A percentile compares a stretch with the other conserved stretches of the same genome.
These are phyloP conservation scores for Drosophila gaucha DNA, from an alignment of 2,888 invertebrate species.

Conservation along the genomic window DNA sequence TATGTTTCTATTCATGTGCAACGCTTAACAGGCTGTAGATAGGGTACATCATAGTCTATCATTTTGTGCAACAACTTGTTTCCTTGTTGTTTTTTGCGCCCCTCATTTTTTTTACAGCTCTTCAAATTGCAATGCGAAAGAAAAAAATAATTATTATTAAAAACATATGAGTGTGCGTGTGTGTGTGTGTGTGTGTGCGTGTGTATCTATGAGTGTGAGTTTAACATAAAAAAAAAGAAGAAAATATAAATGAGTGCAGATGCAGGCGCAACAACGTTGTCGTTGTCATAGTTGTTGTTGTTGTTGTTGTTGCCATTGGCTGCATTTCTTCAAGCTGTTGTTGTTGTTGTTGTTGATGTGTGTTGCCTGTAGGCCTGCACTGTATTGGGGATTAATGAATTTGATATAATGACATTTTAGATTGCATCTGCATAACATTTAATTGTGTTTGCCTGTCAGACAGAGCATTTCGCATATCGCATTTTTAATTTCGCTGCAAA, in stretches of 20 bases:
- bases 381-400: slow-evolving; percentile 81
- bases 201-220: slow-evolving; percentile 48
- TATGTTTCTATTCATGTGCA: too few species aligned
- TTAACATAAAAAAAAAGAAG: slow-evolving; percentile 51
- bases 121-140: slow-evolving; percentile 50
- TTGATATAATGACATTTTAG: slow-evolving; percentile 83
- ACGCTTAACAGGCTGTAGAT: too few species aligned
- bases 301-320: slow-evolving; percentile 61
- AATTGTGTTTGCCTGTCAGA: slow-evolving; percentile 80
- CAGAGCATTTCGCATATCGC: slow-evolving; percentile 26
- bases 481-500: slow-evolving; percentile 44
- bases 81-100: slow-evolving; percentile 26
- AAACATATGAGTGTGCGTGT: slow-evolving; percentile 65
- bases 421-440: slow-evolving; percentile 83
- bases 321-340: slow-evolving; percentile 59
- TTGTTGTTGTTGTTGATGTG: slow-evolving; percentile 31
- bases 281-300: slow-evolving; percentile 44
- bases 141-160: slow-evolving; percentile 70
- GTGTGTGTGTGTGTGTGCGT: slow-evolving; percentile 24
- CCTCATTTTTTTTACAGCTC: slow-evolving; percentile 32
- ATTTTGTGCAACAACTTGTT: not conserved
- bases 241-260: slow-evolving; percentile 69
- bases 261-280: slow-evolving; percentile 63
- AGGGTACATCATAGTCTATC: slow-evolving; percentile 1
- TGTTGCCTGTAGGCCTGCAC: slow-evolving; percentile 36